Conservation (phyloP, 2,797 vertebrate species). For the Platyrinchus mystaceus region DNA sequence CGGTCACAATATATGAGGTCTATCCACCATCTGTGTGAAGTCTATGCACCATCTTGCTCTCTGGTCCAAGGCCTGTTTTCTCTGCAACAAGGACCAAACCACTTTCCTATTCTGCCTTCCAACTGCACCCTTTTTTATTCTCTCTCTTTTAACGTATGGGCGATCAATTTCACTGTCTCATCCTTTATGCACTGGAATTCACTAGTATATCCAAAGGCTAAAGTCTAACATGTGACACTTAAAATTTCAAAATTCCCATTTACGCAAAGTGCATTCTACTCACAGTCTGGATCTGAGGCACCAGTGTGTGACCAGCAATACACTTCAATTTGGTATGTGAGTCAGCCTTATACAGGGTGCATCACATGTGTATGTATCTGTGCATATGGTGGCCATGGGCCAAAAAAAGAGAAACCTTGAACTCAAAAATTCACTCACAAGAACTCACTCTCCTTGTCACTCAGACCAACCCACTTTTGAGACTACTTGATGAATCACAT, state of each 20-base stretch:
- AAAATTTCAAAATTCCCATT: not conserved
- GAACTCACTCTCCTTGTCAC: not conserved
- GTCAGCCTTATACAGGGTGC: not conserved
- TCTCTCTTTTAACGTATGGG: not conserved
- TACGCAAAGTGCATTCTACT: not conserved
- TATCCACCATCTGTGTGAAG: not conserved
- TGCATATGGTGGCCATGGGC: accelerated
- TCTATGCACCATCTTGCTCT: not conserved
- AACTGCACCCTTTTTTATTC: not conserved
- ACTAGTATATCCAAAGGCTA: not conserved
- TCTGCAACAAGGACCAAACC: not conserved
- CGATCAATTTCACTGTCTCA: not conserved
- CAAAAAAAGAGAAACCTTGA: not conserved
- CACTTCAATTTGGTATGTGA: not conserved
- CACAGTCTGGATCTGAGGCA: not conserved
- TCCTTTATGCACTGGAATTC: not conserved
- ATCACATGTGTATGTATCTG: not conserved
- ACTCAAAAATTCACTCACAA: not conserved
- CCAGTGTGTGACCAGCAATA: not conserved
- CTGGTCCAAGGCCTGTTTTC: not conserved
- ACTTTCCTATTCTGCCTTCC: not conserved
- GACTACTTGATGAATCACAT: not conserved
- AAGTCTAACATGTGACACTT: not conserved
- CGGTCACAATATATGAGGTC: not conserved
- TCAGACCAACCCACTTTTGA: not conserved